Conservation (phyloP, 2,797 vertebrate species). For the Lagothrix lagotricha region DNA sequence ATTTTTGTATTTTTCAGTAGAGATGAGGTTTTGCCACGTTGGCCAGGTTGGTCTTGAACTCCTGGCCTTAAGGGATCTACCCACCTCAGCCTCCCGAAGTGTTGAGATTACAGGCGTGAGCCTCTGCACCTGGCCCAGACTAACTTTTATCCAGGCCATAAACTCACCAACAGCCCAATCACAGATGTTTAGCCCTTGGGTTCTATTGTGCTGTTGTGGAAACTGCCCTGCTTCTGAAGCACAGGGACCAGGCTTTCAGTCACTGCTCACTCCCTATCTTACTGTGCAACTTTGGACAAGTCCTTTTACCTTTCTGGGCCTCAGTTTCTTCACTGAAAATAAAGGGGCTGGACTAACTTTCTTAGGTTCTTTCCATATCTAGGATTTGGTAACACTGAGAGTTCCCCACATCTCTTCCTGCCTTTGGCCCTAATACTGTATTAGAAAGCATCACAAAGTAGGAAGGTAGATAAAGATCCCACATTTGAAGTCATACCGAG, state of each 20-base stretch:
- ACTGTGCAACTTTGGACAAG: background rate
- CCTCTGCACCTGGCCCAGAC: background rate
- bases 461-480: background rate
- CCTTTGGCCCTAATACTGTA: background rate
- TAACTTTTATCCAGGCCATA: background rate
- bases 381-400: background rate
- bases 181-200: background rate
- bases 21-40: background rate
- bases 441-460: background rate
- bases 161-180: background rate
- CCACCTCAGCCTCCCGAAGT: background rate
- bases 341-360: background rate
- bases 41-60: background rate
- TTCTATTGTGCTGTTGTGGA: accelerated
- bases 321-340: background rate
- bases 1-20: background rate
- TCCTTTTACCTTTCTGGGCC: background rate
- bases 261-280: background rate
- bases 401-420: background rate
- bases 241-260: background rate
- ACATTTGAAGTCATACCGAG: background rate
- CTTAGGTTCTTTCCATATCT: background rate
- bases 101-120: background rate
- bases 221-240: background rate
- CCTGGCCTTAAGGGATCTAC: background rate